Conservation (phyloP, 2,797 vertebrate genomes). For the Helarctos malayanus region DNA sequence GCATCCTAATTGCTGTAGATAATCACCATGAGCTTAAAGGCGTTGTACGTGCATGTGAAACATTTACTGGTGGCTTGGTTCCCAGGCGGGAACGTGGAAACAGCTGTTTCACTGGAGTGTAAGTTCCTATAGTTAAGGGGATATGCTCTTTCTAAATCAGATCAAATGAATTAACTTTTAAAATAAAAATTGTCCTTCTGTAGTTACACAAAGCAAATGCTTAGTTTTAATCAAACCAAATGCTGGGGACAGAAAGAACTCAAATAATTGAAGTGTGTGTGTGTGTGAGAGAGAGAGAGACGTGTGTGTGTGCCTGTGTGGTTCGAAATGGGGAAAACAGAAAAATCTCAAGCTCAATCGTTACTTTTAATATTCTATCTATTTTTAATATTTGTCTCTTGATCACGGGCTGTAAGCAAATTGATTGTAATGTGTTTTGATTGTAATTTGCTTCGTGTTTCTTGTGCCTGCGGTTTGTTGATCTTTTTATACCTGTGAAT, state of each 20-base stretch:
- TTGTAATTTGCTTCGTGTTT: neutral
- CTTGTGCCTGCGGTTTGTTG: neutral
- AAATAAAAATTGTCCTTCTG: constrained; percentile 59
- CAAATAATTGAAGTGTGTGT: neutral
- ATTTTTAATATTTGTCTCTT: neutral
- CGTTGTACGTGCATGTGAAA: constrained; percentile 11
- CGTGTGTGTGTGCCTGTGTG: neutral
- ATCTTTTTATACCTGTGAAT: neutral
- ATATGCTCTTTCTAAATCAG: constrained; percentile 58
- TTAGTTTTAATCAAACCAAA: constrained; percentile 67
- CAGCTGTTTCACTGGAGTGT: constrained; percentile 63
- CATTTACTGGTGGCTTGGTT: constrained; percentile 66
- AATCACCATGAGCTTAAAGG: constrained; percentile 71
- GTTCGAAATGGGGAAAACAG: neutral
- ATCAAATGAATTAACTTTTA: constrained; percentile 60
- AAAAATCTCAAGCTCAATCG: neutral
- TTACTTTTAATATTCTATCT: neutral
- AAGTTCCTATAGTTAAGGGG: constrained; percentile 64
- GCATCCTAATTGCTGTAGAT: constrained; percentile 55
- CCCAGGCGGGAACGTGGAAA: constrained; percentile 63
- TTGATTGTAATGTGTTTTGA: neutral
- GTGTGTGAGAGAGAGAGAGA: neutral
- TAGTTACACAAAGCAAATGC: constrained; percentile 70
- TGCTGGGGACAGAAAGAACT: neutral
- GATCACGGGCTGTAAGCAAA: constrained; percentile 41